A percentile compares a stretch with the other conserved stretches of the same genome.
Conservation (phyloP, 2,113 vertebrate species). For the Pelecanus crispus region DNA sequence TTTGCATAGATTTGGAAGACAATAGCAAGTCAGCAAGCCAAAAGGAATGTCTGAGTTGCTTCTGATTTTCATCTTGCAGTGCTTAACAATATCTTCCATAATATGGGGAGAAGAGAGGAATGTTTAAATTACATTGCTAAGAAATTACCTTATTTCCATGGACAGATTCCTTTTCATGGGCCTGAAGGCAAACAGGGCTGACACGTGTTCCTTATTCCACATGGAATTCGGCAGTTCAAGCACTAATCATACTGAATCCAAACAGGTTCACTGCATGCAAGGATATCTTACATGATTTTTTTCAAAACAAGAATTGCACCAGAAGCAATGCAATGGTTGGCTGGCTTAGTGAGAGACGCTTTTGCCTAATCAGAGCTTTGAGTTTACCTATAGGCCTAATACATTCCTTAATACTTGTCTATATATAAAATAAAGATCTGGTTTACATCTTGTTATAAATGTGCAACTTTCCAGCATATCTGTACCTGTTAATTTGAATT, state of each 20-base stretch:
- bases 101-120: background rate
- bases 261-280: background rate
- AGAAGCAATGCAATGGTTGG: background rate
- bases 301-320: background rate
- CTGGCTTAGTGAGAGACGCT: background rate
- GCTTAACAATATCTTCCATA: background rate
- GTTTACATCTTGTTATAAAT: background rate
- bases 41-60: background rate
- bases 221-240: background rate
- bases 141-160: background rate
- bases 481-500: background rate
- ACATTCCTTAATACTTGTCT: background rate
- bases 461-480: background rate
- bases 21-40: background rate
- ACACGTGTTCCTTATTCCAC: background rate
- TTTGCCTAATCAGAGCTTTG: background rate
- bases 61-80: conserved; percentile 24
- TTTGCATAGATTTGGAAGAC: conserved; percentile 24
- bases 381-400: background rate
- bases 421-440: background rate
- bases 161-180: background rate
- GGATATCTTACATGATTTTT: background rate
- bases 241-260: background rate
- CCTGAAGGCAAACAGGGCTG: background rate
- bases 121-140: background rate